A percentile compares a stretch with the other conserved stretches of the same genome.
These are phyloP conservation scores for Triplophysa rosa DNA, from an alignment of 2,113 vertebrate genomes.

Conservation along the genomic window DNA sequence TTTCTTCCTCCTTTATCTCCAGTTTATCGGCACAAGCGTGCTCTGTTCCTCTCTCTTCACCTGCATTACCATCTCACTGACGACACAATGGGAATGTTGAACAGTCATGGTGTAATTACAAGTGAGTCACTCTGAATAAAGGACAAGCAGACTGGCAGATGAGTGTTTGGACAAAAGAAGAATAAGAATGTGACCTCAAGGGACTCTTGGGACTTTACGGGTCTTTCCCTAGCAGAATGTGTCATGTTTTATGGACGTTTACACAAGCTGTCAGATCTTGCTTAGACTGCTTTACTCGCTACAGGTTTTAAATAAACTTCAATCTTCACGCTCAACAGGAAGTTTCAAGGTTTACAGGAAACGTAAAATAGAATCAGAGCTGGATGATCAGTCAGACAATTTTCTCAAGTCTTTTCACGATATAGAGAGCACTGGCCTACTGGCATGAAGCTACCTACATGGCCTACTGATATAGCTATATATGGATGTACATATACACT, in stretches of 20 bases:
- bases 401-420: too few relatives aligned
- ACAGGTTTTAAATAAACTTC: not conserved
- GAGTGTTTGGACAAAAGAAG: constrained; percentile 30
- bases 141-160: constrained; percentile 5
- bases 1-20: not conserved
- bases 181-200: constrained; percentile 7
- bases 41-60: not conserved
- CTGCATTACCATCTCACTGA: not conserved
- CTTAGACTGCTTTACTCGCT: not conserved
- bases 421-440: too few relatives aligned
- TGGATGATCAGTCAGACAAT: too few relatives aligned
- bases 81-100: not conserved
- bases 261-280: not conserved
- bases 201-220: not conserved
- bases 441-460: too few relatives aligned
- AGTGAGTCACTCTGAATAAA: constrained; percentile 5
- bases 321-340: not conserved
- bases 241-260: constrained; percentile 15
- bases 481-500: too few relatives aligned
- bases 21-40: not conserved
- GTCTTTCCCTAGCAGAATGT: constrained; percentile 16
- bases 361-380: not conserved
- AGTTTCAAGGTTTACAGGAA: not conserved
- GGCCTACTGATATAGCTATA: too few relatives aligned
- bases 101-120: constrained; percentile 11